Percentiles rank a stretch among this genome's conserved stretches.
Conservation (phyloP, 2,888 invertebrate genomes). For the Netelia melanura region DNA sequence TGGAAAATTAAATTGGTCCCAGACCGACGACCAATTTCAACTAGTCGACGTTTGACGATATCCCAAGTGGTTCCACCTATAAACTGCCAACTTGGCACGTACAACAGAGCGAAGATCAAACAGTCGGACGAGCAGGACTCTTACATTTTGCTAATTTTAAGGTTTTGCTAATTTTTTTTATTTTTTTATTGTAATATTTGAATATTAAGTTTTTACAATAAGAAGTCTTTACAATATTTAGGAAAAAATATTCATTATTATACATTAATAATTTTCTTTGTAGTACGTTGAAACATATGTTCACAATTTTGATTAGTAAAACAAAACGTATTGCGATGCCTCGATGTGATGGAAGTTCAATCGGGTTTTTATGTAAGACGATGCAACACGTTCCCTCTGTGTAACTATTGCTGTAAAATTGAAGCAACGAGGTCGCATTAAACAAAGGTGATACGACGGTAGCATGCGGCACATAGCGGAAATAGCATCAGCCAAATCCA, state of each 20-base stretch:
- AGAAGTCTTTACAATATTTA: not conserved
- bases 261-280: not conserved
- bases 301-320: no score
- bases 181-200: no score
- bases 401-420: not conserved
- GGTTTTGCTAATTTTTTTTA: not conserved
- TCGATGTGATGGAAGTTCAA: no score
- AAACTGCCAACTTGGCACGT: constrained; percentile 67
- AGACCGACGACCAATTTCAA: constrained; percentile 72
- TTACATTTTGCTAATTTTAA: not conserved
- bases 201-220: no score
- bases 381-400: not conserved
- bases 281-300: no score
- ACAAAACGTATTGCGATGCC: no score
- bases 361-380: no score
- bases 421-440: not conserved
- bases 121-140: not conserved
- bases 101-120: not conserved
- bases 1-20: constrained; percentile 75
- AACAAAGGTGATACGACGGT: no score
- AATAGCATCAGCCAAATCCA: constrained; percentile 36
- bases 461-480: constrained; percentile 36
- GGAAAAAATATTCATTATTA: not conserved
- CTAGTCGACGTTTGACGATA: constrained; percentile 72
- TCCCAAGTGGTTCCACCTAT: constrained; percentile 71